Percentiles rank a stretch among this genome's conserved stretches.
phyloP scores from a whole-genome alignment of 2,797 vertebrate species.

The Gadopsis bispinosus region DNA sequence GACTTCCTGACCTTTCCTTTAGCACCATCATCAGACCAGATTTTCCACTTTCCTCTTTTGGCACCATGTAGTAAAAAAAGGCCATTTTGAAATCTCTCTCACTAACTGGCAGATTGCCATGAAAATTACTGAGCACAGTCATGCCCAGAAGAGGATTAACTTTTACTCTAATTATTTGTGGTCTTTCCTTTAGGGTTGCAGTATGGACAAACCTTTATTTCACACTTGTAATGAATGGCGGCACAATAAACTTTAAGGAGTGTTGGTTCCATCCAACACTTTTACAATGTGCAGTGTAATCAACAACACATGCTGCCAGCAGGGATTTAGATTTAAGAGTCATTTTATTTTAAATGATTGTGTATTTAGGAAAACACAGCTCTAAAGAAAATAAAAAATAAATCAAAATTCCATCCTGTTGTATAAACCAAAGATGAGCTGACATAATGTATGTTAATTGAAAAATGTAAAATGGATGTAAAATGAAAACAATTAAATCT shows the following conservation, averaged over 20 bases:
- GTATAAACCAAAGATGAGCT: not conserved
- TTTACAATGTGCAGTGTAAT: not conserved
- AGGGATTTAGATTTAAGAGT: not conserved
- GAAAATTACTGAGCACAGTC: not conserved
- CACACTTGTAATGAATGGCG: not conserved
- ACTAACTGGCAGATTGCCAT: not conserved
- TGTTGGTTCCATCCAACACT: not conserved
- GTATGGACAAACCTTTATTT: not conserved
- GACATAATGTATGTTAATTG: constrained; percentile 3
- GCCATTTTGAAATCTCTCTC: not conserved
- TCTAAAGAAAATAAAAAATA: not conserved
- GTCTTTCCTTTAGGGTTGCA: not conserved
- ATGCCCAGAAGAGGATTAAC: not conserved
- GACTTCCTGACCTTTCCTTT: not conserved
- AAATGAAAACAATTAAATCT: constrained; percentile 19
- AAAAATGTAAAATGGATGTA: not conserved
- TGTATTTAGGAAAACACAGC: not conserved
- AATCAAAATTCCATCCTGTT: not conserved
- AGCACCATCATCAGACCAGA: no score
- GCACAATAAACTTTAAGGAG: not conserved
- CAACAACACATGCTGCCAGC: not conserved
- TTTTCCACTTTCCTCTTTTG: no score
- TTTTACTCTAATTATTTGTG: not conserved
- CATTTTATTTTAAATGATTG: not conserved
- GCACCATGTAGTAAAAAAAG: not conserved